Conservation (phyloP, 2,113 vertebrate genomes). For the Oophaga pumilio region DNA sequence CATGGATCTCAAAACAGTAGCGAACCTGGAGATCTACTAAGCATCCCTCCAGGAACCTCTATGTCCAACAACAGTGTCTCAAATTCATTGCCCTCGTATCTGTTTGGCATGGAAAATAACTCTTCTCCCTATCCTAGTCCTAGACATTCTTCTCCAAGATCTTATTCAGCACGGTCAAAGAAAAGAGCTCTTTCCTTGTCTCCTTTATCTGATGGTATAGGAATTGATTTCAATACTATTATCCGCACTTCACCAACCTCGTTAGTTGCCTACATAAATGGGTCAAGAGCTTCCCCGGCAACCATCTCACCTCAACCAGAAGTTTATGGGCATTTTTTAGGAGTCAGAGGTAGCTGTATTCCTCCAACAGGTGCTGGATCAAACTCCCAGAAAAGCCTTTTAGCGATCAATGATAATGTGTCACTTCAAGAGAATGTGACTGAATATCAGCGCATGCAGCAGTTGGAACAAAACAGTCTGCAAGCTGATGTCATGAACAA, state of each 20-base stretch:
- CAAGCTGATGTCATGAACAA: slow-evolving; percentile 75
- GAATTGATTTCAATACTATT: slow-evolving; percentile 90
- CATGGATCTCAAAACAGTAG: slow-evolving; percentile 71
- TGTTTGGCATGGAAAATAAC: slow-evolving; percentile 78
- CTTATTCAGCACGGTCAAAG: slow-evolving; percentile 75
- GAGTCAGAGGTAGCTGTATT: slow-evolving; percentile 87
- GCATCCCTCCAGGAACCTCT: slow-evolving; percentile 72
- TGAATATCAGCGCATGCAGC: slow-evolving; percentile 77
- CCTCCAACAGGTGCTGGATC: slow-evolving; percentile 70
- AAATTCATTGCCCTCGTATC: slow-evolving; percentile 81
- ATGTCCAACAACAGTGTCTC: slow-evolving; percentile 73
- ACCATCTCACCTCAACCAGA: slow-evolving; percentile 83
- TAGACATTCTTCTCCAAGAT: slow-evolving; percentile 69
- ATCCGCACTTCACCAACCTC: slow-evolving; percentile 93
- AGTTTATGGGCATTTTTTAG: slow-evolving; percentile 91
- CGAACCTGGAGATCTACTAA: slow-evolving; percentile 75
- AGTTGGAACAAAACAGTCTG: slow-evolving; percentile 76
- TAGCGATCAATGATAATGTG: slow-evolving; percentile 63
- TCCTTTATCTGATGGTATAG: slow-evolving; percentile 86
- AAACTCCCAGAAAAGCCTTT: slow-evolving; percentile 66
- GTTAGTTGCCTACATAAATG: slow-evolving; percentile 90
- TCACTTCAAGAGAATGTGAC: slow-evolving; percentile 63
- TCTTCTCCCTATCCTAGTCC: slow-evolving; percentile 71
- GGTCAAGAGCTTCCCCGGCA: slow-evolving; percentile 80
- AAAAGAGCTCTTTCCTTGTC: slow-evolving; percentile 86